Percentiles rank a stretch among this genome's conserved stretches.
Conservation (phyloP, 2,888 invertebrate genomes). For the Macroteleia sp. region DNA sequence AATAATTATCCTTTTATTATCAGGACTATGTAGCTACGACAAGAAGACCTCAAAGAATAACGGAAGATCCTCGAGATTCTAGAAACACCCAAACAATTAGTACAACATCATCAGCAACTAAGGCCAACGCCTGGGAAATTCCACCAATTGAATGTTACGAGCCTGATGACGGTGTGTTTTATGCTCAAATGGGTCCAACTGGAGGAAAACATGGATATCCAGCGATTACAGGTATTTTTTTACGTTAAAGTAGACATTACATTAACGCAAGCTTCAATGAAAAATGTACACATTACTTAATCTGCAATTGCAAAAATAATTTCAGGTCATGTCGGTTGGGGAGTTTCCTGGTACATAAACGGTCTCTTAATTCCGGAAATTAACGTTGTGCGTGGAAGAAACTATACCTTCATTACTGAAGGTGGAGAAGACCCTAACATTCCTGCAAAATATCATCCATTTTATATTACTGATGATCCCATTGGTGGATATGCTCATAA, state of each 20-base stretch:
- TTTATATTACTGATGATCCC: constrained; percentile 96
- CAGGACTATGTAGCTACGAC: constrained; percentile 73
- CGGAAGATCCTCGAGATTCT: too few species aligned
- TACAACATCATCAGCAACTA: constrained; percentile 88
- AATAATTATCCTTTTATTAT: neutral
- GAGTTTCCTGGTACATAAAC: constrained; percentile 97
- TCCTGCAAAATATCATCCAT: constrained; percentile 95
- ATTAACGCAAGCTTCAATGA: too few species aligned
- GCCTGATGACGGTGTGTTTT: constrained; percentile 95
- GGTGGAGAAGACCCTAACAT: constrained; percentile 91
- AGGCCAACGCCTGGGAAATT: constrained; percentile 91
- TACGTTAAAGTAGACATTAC: too few species aligned
- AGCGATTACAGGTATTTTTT: constrained; percentile 91
- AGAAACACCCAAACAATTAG: constrained; percentile 72
- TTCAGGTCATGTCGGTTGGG: constrained; percentile 96
- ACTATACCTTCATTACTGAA: constrained; percentile 94
- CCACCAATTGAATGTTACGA: constrained; percentile 95
- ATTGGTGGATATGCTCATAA: constrained; percentile 96
- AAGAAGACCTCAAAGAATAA: constrained; percentile 78
- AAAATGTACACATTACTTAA: too few species aligned
- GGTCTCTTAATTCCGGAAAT: constrained; percentile 96
- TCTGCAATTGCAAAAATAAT: too few species aligned
- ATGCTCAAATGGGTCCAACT: constrained; percentile 96
- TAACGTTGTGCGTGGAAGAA: constrained; percentile 93
- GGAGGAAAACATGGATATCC: constrained; percentile 90